Conservation (phyloP, 2,113 vertebrate species). For the Helogale parvula region DNA sequence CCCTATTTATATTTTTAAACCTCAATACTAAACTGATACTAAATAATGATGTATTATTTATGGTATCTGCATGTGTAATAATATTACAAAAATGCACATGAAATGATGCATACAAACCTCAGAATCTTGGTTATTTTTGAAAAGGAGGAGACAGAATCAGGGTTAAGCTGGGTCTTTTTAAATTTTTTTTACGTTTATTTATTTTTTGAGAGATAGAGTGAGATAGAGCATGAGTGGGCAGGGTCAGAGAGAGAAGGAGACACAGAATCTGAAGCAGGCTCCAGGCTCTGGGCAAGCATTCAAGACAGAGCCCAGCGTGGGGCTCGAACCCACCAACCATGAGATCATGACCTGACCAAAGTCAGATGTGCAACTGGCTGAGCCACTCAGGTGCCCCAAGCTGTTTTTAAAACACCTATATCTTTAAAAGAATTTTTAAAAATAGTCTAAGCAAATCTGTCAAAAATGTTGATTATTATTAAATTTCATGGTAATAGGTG, state of each 20-base stretch:
- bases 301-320: too few species aligned
- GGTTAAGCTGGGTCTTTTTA: neutral
- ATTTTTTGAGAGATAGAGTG: too few species aligned
- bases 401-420: neutral
- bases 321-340: too few species aligned
- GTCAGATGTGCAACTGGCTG: too few species aligned
- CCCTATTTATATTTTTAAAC: neutral
- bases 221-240: too few species aligned
- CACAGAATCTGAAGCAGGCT: too few species aligned
- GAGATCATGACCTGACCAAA: too few species aligned
- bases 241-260: too few species aligned
- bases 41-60: neutral
- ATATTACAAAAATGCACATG: neutral
- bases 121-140: neutral
- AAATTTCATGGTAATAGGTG: neutral
- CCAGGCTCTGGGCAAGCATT: too few species aligned
- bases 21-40: neutral
- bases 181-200: too few species aligned
- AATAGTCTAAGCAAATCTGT: neutral
- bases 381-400: neutral
- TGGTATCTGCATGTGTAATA: neutral
- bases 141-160: neutral
- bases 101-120: neutral
- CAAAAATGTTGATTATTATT: neutral
- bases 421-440: neutral